phyloP scores from a whole-genome alignment of 2,888 invertebrate species.

The Sphinx pinastri region DNA sequence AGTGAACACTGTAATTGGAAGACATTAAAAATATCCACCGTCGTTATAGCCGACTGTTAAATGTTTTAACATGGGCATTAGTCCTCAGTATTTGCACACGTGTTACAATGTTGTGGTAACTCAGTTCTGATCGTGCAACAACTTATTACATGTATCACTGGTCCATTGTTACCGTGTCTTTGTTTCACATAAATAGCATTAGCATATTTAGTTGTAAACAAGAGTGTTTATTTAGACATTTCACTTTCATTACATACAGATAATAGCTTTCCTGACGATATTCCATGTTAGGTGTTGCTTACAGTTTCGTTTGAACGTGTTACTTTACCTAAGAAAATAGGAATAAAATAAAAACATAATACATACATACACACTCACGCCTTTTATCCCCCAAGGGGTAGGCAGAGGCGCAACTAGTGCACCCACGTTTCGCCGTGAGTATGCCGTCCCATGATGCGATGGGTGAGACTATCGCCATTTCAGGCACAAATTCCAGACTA shows the following conservation, averaged over 20 bases:
- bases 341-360: no score
- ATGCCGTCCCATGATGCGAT: no score
- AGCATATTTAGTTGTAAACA: conserved; percentile 38
- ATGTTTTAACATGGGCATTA: conserved; percentile 77
- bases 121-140: conserved; percentile 36
- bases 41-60: conserved; percentile 80
- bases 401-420: no score
- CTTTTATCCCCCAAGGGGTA: no score
- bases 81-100: conserved; percentile 72
- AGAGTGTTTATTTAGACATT: background rate
- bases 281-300: no score
- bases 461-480: no score
- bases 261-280: no score
- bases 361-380: no score
- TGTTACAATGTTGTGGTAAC: conserved; percentile 63
- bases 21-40: conserved; percentile 78
- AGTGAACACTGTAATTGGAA: conserved; percentile 80
- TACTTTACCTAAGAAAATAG: no score
- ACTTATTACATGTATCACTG: conserved; percentile 44
- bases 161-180: conserved; percentile 45
- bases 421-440: no score
- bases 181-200: conserved; percentile 43
- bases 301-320: no score
- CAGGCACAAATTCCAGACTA: no score
- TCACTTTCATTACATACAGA: background rate